These are phyloP conservation scores for Smittia aterrima DNA, from an alignment of 2,888 invertebrate genomes.

Conservation along the genomic window DNA sequence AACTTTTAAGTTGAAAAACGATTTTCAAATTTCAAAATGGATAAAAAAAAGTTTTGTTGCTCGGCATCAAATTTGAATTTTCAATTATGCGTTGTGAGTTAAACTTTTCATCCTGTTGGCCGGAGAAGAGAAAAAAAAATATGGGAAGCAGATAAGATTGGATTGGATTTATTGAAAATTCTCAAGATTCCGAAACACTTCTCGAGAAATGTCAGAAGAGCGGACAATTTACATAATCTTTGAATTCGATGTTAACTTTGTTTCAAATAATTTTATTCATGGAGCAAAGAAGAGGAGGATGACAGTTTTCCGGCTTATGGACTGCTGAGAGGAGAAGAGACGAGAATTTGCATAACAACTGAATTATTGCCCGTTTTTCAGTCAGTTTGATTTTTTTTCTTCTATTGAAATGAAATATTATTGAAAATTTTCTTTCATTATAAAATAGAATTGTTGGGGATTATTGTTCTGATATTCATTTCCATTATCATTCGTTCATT, in stretches of 20 bases:
- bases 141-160: background rate
- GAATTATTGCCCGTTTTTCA: background rate
- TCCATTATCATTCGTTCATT: background rate
- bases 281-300: background rate
- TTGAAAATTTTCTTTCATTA: background rate
- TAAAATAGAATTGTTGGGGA: background rate
- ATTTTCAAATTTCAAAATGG: background rate
- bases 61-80: background rate
- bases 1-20: background rate
- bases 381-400: background rate
- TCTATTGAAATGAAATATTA: background rate
- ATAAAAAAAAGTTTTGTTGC: background rate
- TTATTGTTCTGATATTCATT: background rate
- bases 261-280: constrained; percentile 1
- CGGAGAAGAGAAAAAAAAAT: background rate
- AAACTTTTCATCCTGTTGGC: background rate
- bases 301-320: background rate
- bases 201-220: constrained; percentile 22
- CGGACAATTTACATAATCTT: constrained; percentile 37
- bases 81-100: background rate
- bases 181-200: background rate
- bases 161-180: background rate
- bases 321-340: background rate
- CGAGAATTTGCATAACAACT: background rate
- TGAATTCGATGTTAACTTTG: background rate